Conservation (phyloP, 1,140 invertebrate species). For the Heliconius nattereri region DNA sequence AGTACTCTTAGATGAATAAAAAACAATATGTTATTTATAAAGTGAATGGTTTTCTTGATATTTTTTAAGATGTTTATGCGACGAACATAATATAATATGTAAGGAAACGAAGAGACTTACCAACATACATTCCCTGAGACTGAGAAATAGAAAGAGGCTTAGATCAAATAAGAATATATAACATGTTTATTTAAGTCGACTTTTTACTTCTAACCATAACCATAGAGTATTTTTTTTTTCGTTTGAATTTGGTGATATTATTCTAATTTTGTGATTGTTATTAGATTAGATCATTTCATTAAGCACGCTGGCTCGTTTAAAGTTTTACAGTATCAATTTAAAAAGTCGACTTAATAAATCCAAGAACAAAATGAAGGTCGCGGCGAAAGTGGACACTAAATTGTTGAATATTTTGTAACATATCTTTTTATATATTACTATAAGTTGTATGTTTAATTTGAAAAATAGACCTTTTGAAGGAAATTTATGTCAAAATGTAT, state of each 20-base stretch:
- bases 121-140: slow-evolving; percentile 79
- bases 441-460: neutral
- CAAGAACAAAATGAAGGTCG: slow-evolving; percentile 8
- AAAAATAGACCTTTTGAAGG: neutral
- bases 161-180: slow-evolving; percentile 61
- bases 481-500: neutral
- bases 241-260: neutral
- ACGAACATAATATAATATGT: slow-evolving; percentile 66
- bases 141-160: slow-evolving; percentile 74
- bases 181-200: neutral
- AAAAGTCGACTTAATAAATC: slow-evolving; percentile 9
- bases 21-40: slow-evolving; percentile 46
- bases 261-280: neutral
- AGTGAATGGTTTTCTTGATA: slow-evolving; percentile 68
- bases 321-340: neutral
- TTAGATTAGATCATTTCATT: neutral
- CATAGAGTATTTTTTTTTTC: neutral
- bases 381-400: neutral
- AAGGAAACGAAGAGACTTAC: slow-evolving; percentile 79
- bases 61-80: slow-evolving; percentile 74
- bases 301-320: neutral
- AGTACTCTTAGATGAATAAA: slow-evolving; percentile 54
- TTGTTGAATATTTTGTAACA: slow-evolving; percentile 6
- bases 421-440: neutral
- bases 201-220: slow-evolving; percentile 7